Evolutionary conservation across 2,888 invertebrate genomes (phyloP).

Genomic region (Perdita meconis): DNA sequence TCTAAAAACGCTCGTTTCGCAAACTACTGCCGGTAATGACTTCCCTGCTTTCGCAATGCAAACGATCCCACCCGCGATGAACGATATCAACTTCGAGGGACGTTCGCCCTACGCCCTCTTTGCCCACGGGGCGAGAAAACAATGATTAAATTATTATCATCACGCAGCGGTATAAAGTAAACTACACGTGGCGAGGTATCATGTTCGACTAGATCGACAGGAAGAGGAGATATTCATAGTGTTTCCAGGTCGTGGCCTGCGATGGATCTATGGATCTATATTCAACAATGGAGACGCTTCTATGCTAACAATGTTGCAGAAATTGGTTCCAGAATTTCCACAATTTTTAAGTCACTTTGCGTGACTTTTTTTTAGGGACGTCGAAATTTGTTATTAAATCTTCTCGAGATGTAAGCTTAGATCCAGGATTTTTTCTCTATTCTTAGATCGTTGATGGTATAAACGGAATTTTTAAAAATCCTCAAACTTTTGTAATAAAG

Average conservation of each 20-base stretch:
- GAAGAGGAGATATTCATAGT: slow-evolving; percentile 51
- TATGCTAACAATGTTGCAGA: no score
- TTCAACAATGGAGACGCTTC: no score
- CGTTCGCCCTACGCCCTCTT: background rate
- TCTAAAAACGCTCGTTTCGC: slow-evolving; percentile 38
- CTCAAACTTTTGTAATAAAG: no score
- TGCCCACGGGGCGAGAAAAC: background rate
- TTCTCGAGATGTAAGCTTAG: no score
- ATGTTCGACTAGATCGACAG: slow-evolving; percentile 40
- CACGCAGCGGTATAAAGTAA: background rate
- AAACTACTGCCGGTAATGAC: slow-evolving; percentile 39
- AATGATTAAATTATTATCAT: slow-evolving; percentile 46
- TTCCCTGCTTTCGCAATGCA: slow-evolving; percentile 46
- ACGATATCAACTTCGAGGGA: slow-evolving; percentile 32
- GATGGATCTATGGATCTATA: no score
- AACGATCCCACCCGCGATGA: slow-evolving; percentile 37
- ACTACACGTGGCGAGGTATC: slow-evolving; percentile 1
- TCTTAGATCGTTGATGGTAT: no score
- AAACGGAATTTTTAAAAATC: no score
- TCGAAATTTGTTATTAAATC: no score
- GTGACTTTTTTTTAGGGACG: no score
- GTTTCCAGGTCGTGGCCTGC: slow-evolving; percentile 29
- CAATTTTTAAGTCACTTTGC: no score
- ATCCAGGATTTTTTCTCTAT: no score
- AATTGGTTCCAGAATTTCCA: no score